Evolutionary conservation across 2,797 vertebrate genomes (phyloP).

Genomic region (Gymnothorax reevesii): DNA sequence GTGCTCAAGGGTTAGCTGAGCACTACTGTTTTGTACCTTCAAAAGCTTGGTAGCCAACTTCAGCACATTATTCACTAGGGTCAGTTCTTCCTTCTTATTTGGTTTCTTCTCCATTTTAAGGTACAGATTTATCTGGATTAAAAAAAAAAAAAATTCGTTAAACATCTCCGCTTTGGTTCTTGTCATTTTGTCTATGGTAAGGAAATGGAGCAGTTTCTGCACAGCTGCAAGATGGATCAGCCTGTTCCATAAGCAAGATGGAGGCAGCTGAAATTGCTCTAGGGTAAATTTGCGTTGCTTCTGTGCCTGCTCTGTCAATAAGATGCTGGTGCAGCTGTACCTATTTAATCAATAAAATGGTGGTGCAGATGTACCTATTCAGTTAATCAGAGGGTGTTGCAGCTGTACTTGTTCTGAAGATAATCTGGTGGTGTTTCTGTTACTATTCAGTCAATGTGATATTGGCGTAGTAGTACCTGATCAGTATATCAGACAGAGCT

Average conservation of each 20-base stretch:
- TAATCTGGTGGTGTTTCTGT: slow-evolving; percentile 66
- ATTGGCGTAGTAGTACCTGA: slow-evolving; percentile 65
- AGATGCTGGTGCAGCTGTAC: too few relatives aligned
- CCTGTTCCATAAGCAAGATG: not conserved
- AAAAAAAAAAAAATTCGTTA: slow-evolving; percentile 10
- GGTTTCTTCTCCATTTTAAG: slow-evolving; percentile 99
- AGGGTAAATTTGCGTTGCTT: too few relatives aligned
- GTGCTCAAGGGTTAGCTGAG: not conserved
- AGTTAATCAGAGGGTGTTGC: too few relatives aligned
- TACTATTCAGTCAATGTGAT: slow-evolving; percentile 53
- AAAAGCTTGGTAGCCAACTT: slow-evolving; percentile 97
- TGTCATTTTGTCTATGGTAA: not conserved
- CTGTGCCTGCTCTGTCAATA: too few relatives aligned
- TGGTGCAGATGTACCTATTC: too few relatives aligned
- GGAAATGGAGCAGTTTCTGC: too few relatives aligned
- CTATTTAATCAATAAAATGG: too few relatives aligned
- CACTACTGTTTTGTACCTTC: slow-evolving; percentile 74
- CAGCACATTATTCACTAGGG: slow-evolving; percentile 95
- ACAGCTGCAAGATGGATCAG: too few relatives aligned
- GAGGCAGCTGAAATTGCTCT: too few relatives aligned
- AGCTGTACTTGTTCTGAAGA: not conserved
- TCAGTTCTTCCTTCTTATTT: slow-evolving; percentile 98
- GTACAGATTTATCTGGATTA: slow-evolving; percentile 91
- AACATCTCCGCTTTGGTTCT: not conserved
- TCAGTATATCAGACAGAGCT: slow-evolving; percentile 83